phyloP scores from a whole-genome alignment of 2,113 vertebrate genomes.

The Rana temporaria region DNA sequence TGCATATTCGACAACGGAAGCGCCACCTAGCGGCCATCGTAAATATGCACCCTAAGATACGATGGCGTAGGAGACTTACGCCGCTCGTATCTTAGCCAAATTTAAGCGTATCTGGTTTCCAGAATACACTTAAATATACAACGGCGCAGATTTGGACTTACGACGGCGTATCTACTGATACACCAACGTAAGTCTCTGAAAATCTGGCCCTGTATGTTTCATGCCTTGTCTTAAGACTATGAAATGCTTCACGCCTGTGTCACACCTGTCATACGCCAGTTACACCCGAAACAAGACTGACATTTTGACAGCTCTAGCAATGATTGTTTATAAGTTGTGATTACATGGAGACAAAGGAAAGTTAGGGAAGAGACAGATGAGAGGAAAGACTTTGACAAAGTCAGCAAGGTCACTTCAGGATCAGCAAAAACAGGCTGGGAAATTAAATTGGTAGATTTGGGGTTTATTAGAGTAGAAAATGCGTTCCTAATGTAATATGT shows the following conservation, averaged over 20 bases:
- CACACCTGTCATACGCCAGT: conserved; percentile 20
- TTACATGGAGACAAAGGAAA: conserved; percentile 23
- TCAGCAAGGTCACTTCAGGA: not conserved
- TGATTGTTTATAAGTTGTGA: conserved; percentile 30
- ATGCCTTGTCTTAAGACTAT: not conserved
- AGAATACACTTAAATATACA: too few species aligned
- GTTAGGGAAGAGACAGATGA: not conserved
- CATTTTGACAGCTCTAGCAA: conserved; percentile 6
- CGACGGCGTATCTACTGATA: too few species aligned
- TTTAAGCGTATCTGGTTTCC: too few species aligned
- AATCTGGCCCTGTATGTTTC: too few species aligned
- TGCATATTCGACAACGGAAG: too few species aligned
- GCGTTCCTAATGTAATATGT: too few species aligned
- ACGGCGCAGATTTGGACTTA: too few species aligned
- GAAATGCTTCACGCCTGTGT: conserved; percentile 24
- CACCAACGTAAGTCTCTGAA: too few species aligned
- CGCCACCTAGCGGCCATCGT: too few species aligned
- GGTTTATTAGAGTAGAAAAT: not conserved
- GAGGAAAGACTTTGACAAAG: conserved; percentile 2
- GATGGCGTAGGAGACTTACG: too few species aligned
- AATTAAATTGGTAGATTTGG: not conserved
- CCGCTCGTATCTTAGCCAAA: too few species aligned
- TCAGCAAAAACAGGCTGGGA: not conserved
- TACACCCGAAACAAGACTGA: conserved; percentile 16
- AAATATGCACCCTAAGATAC: too few species aligned